These are phyloP conservation scores for Rhinoptilus africanus DNA, from an alignment of 2,113 vertebrate genomes.

Conservation along the genomic window DNA sequence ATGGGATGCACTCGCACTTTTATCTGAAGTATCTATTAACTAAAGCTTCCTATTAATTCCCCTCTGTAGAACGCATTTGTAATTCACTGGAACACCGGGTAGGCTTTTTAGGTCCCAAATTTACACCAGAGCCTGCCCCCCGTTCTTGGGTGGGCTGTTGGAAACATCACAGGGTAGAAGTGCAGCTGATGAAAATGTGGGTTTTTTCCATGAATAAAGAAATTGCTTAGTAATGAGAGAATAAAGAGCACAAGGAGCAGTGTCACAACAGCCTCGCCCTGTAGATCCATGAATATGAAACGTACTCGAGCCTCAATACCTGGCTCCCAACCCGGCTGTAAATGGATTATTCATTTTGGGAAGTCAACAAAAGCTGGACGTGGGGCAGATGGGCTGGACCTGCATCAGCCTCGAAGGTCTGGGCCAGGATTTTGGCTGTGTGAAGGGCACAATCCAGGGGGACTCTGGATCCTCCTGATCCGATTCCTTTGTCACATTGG, in stretches of 20 bases:
- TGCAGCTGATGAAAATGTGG: background rate
- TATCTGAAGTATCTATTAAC: conserved; percentile 65
- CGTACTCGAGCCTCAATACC: background rate
- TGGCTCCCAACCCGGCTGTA: background rate
- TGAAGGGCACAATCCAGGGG: background rate
- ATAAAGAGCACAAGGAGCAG: background rate
- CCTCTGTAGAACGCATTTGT: background rate
- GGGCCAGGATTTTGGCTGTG: background rate
- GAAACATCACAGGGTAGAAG: background rate
- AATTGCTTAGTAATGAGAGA: background rate
- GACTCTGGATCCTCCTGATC: background rate
- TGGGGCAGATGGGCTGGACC: background rate
- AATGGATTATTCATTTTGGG: background rate
- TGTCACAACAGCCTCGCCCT: background rate
- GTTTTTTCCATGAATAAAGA: background rate
- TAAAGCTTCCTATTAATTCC: conserved; percentile 37
- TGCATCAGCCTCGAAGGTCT: background rate
- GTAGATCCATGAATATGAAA: fast-evolving
- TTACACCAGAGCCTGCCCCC: background rate
- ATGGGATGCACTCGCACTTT: conserved; percentile 45
- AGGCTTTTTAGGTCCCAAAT: background rate
- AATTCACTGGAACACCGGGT: background rate
- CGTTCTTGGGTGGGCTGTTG: background rate
- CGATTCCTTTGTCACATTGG: background rate
- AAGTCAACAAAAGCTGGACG: fast-evolving